Percentiles rank a stretch among this genome's conserved stretches.
Conservation (phyloP, 2,888 invertebrate genomes). For the Archips xylosteana region DNA sequence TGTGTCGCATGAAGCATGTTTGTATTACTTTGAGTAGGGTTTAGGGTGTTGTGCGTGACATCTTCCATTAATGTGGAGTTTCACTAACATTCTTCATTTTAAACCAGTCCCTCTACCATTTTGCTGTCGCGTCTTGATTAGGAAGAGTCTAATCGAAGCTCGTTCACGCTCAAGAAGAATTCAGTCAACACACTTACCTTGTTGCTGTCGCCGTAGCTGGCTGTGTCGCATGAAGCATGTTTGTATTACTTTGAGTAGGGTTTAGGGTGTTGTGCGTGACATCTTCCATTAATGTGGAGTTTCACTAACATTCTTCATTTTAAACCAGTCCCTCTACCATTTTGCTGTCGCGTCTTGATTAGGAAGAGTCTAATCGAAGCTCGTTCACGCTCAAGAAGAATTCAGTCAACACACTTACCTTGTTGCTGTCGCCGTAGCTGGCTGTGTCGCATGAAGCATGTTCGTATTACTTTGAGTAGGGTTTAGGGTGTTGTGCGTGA, state of each 20-base stretch:
- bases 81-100: too few relatives aligned
- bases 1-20: constrained; percentile 41
- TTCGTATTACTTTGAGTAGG: constrained; percentile 27
- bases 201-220: constrained; percentile 63
- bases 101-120: constrained; percentile 56
- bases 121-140: constrained; percentile 52
- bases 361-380: too few relatives aligned
- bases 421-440: constrained; percentile 63
- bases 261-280: not conserved
- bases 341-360: too few relatives aligned
- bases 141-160: not conserved
- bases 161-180: constrained; percentile 77
- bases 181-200: constrained; percentile 54
- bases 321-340: too few relatives aligned
- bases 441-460: constrained; percentile 37
- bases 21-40: constrained; percentile 15
- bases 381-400: too few relatives aligned
- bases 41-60: not conserved
- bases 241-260: constrained; percentile 19
- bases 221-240: constrained; percentile 41
- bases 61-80: too few relatives aligned
- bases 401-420: constrained; percentile 49
- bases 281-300: too few relatives aligned
- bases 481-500: not conserved
- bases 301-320: too few relatives aligned